Conservation (phyloP, 1,140 invertebrate genomes). For the Zaprionus davidi region DNA sequence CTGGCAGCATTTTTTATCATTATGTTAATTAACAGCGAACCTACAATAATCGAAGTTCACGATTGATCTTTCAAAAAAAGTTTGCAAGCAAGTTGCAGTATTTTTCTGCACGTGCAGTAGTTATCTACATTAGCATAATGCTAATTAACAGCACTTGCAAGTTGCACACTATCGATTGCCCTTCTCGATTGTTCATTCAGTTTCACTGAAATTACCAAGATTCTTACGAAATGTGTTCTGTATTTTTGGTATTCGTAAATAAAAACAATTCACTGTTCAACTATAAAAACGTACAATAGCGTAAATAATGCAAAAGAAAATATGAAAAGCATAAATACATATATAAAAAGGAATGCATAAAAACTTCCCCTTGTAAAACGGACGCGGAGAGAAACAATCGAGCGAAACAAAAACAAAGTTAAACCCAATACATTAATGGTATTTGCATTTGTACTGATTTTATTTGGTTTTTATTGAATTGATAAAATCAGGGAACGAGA, state of each 20-base stretch:
- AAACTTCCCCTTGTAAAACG: slow-evolving; percentile 29
- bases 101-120: background rate
- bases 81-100: too few relatives aligned
- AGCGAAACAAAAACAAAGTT: slow-evolving; percentile 77
- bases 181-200: background rate
- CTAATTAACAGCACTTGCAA: too few relatives aligned
- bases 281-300: slow-evolving; percentile 66
- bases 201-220: background rate
- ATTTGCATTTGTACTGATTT: slow-evolving; percentile 84
- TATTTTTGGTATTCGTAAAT: background rate
- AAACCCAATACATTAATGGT: slow-evolving; percentile 83
- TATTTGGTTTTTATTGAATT: slow-evolving; percentile 84
- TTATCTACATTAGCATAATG: background rate
- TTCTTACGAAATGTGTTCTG: background rate
- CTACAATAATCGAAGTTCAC: background rate
- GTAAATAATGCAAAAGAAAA: slow-evolving; percentile 69
- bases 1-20: background rate
- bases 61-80: background rate
- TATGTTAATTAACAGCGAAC: background rate
- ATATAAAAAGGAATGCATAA: slow-evolving; percentile 51
- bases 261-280: slow-evolving; percentile 29
- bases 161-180: background rate
- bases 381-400: slow-evolving; percentile 49
- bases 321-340: slow-evolving; percentile 70
- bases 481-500: slow-evolving; percentile 75